Base-by-base conservation (phyloP, 2,113 vertebrate genomes). In the Syngnathus floridae region DNA sequence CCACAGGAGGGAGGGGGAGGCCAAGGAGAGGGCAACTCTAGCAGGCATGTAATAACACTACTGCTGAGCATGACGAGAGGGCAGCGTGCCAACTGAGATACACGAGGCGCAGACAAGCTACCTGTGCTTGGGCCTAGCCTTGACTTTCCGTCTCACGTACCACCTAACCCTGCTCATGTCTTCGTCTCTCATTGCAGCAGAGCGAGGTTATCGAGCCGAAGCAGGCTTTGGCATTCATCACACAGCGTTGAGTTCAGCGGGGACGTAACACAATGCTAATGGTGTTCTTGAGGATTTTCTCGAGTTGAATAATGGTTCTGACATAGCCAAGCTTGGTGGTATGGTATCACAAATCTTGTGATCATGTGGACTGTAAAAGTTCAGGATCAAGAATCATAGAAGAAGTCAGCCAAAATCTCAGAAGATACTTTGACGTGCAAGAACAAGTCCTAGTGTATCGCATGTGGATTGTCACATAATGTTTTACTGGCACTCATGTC, bases 61-160 rank as follows among this genome's bases (percentile, higher is more conserved):
- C 71, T n/a, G 74, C 72, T 73, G 66, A 67, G 82, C 72, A 64
- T 73, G 79, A 86, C 74, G 65, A 86, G 82, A 37, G 78, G 88
- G 88, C 84, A 75, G 45, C 0, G 45, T 62, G 89, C 84, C 88
- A 89, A 62, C 70, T 64, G 58, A 55, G 69, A 67, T 76, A 74
- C 62, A 77, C 26, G 45, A 84, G 84, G 82, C 71, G 75, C 82
- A 85, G 86, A 89, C 86, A 90, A 85, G 85, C 71, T 76, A 73
- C 75, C 67, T 65, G 54, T 7, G 54, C 26, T 35, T 31, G 7
- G 52, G 52, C 52, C 22, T 31, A 14, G 51, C 58, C 19, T 6
- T 59, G 41, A 19, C 10, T 52, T 12, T 41, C n/a, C 55, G 13
- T 54, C 70, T 12, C 22, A 38, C 40, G 13, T 48, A 60, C 37